These are phyloP conservation scores for Potamilus streckersoni DNA, from an alignment of 1,140 invertebrate genomes.

Conservation along the genomic window DNA sequence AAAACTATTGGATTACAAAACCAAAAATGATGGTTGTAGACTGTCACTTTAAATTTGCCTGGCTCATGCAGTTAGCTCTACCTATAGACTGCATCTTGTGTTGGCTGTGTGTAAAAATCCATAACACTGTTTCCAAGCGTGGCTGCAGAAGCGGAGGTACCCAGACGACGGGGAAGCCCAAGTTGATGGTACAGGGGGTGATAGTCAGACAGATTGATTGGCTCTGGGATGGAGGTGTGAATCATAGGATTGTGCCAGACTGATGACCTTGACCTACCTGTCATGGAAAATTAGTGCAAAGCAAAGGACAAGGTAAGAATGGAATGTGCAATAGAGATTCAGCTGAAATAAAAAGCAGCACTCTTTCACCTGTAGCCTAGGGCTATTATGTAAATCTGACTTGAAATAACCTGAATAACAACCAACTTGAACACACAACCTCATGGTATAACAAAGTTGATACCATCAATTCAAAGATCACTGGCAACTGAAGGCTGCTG, in stretches of 20 bases:
- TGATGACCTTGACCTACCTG: conserved; percentile 8
- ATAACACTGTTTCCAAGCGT: too few species aligned
- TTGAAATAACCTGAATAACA: too few species aligned
- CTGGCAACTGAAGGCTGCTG: too few species aligned
- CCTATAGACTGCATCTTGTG: conserved; percentile 51
- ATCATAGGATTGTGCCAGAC: conserved; percentile 11
- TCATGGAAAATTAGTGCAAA: conserved; percentile 1
- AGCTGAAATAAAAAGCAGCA: not conserved
- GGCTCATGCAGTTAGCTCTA: conserved; percentile 39
- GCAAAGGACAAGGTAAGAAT: conserved; percentile 11
- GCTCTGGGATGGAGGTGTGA: conserved; percentile 25
- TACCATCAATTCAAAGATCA: too few species aligned
- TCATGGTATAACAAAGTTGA: too few species aligned
- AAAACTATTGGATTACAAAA: too few species aligned
- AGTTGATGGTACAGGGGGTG: conserved; percentile 28
- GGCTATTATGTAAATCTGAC: too few species aligned
- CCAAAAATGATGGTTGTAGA: too few species aligned
- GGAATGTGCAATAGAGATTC: conserved; percentile 6
- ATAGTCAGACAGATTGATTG: conserved; percentile 44
- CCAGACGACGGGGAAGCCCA: conserved; percentile 36
- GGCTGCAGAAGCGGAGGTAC: conserved; percentile 8
- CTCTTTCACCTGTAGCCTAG: not conserved
- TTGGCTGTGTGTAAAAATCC: conserved; percentile 22
- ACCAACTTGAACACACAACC: too few species aligned
- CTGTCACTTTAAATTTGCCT: too few species aligned